phyloP scores from a whole-genome alignment of 2,113 vertebrate genomes.

The Myiozetetes cayanensis region DNA sequence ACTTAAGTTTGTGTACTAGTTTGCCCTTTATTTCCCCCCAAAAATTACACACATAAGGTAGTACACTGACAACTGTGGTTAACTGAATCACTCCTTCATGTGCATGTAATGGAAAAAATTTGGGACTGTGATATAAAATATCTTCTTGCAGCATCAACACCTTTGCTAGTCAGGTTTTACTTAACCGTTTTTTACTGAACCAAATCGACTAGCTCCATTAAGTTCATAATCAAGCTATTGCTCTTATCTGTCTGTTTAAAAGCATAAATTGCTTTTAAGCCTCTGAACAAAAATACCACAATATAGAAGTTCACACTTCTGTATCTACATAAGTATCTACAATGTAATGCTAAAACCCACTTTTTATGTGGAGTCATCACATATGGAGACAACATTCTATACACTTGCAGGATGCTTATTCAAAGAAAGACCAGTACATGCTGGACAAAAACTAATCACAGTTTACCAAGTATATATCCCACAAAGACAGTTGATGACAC shows the following conservation, averaged over 20 bases:
- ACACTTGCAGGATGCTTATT: neutral
- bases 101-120: neutral
- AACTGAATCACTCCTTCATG: neutral
- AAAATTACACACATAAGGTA: neutral
- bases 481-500: neutral
- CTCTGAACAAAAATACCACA: neutral
- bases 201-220: neutral
- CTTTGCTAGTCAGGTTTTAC: neutral
- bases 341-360: neutral
- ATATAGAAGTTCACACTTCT: neutral
- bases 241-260: neutral
- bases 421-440: neutral
- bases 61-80: neutral
- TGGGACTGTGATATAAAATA: neutral
- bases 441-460: neutral
- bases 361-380: no score
- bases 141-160: neutral
- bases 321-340: neutral
- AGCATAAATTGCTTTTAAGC: neutral
- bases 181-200: neutral
- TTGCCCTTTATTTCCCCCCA: rapidly evolving
- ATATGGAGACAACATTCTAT: neutral
- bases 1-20: neutral
- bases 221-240: neutral
- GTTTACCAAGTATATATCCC: neutral